Evolutionary conservation across 1,140 invertebrate genomes (phyloP), one percentile per base, ranked within the genome.

Genomic region (Sinella curviseta): DNA sequence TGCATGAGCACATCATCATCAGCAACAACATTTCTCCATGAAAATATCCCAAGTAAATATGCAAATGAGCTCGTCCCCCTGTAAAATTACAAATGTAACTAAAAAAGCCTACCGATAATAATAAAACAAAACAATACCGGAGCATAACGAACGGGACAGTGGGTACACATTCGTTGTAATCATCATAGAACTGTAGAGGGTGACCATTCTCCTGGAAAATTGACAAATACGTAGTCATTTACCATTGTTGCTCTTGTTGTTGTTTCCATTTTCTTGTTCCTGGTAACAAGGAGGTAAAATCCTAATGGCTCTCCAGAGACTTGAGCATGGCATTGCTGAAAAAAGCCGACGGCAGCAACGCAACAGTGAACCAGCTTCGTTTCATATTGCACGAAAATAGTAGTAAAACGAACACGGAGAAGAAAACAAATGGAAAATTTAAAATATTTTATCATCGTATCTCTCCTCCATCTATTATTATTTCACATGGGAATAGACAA

Each of bases 151-250:
- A 48, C 8, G 39, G 39, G 39, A 20, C 39, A 48, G 8, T 8
- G 39, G 39, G 8, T 12, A 48, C 39, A 48, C 8, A 48, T 20
- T 48, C 8, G 20, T 48, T 20, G 20, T 8, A 48, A 20, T 48
- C 20, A n/a, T n/a, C n/a, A n/a, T n/a, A n/a, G 17, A 48, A n/a
- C 57, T 60, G 24, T 3, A 26, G 14, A 4, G 65, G 65, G 65
- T 70, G 65, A 70, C 65, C 65, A 70, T 33, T 70, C 65, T 70
- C 30, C 1, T 70, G 65, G 65, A 70, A 70, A 70, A 70, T 70
- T 70, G 65, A 70, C 65, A 70, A 70, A 70, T 70, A 70, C 65
- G n/a, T n/a, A n/a, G n/a, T 70, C 65, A 70, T 70, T 70, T 48
- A 20, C 39, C 20, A 8, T 48, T 70, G 65, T 70, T 70, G 1